Evolutionary conservation across 2,888 invertebrate genomes (phyloP), one percentile per base, ranked within the genome.

Genomic region (Leptinotarsa haldemani): DNA sequence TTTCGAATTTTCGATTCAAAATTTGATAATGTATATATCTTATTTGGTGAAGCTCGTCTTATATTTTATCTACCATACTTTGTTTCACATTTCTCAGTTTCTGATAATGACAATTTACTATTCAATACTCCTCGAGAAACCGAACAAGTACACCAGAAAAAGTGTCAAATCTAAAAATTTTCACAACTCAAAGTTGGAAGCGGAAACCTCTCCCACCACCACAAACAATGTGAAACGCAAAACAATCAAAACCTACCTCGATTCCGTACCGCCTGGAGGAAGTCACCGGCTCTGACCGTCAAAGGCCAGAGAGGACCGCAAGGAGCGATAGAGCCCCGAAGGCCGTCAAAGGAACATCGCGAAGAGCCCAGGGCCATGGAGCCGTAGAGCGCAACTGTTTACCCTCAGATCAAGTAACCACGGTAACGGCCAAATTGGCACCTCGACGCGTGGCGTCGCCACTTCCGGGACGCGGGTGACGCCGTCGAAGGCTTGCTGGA

Each of bases 401-500:
- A 78, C 73, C 71, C 74, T 69, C 63, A 66, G 74, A 76, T 75
- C 75, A 74, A 75, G 79, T 81, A 77, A 78, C 81, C 78, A 81
- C 77, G 81, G 80, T 77, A 80, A 79, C 80, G 75, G 76, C 70
- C 71, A 68, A 70, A 61, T 47, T 65, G 63, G 68, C 65, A 48
- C 70, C 73, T 70, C 69, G 69, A 52, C 76, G 76, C 63, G 70
- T 63, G 15, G 56, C 20, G 71, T 30, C 65, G 69, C 70, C 50
- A 58, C 67, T 30, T 53, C 70, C 66, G 67, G 70, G 22, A 58
- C 65, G 69, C 73, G 78, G 76, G 77, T 73, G 76, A 76, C 70
- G 76, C 71, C 70, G 65, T 65, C 76, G 78, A 74, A 78, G 75
- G 71, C 48, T 52, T 47, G 67, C 72, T 52, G 71, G 58, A 72